These are phyloP conservation scores for Tinea trinotella DNA, from an alignment of 2,888 invertebrate genomes.

Conservation along the genomic window DNA sequence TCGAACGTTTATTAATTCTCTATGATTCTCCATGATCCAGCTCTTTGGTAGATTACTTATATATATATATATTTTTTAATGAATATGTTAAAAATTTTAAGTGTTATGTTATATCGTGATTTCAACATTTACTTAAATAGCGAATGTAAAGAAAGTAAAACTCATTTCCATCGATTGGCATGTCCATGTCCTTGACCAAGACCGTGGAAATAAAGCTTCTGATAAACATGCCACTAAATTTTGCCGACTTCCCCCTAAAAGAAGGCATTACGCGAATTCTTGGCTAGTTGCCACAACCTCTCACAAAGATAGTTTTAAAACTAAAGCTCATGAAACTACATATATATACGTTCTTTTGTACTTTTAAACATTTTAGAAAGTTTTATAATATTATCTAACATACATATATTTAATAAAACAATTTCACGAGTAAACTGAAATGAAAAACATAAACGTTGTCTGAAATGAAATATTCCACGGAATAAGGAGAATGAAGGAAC, in stretches of 20 bases:
- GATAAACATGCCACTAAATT: constrained; percentile 14
- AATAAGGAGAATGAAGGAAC: background rate
- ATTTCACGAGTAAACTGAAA: background rate
- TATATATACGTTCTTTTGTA: background rate
- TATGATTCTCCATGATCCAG: too few relatives aligned
- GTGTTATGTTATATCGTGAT: background rate
- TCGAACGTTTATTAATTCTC: too few relatives aligned
- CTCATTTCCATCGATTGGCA: background rate
- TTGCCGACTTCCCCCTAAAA: constrained; percentile 8
- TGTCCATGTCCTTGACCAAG: constrained; percentile 14
- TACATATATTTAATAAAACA: background rate
- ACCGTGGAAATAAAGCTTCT: background rate
- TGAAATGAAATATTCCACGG: background rate
- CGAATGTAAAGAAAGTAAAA: background rate
- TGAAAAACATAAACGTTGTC: background rate
- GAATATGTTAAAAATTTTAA: too few relatives aligned
- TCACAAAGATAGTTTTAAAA: constrained; percentile 1
- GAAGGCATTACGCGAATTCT: constrained; percentile 11
- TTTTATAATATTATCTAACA: background rate
- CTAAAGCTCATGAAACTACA: background rate
- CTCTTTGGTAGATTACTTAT: too few relatives aligned
- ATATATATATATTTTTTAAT: too few relatives aligned
- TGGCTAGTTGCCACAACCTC: constrained; percentile 3
- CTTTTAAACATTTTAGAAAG: too few relatives aligned
- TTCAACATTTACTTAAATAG: background rate